These are phyloP conservation scores for Burhinus oedicnemus DNA, from an alignment of 2,113 vertebrate species.

Conservation along the genomic window DNA sequence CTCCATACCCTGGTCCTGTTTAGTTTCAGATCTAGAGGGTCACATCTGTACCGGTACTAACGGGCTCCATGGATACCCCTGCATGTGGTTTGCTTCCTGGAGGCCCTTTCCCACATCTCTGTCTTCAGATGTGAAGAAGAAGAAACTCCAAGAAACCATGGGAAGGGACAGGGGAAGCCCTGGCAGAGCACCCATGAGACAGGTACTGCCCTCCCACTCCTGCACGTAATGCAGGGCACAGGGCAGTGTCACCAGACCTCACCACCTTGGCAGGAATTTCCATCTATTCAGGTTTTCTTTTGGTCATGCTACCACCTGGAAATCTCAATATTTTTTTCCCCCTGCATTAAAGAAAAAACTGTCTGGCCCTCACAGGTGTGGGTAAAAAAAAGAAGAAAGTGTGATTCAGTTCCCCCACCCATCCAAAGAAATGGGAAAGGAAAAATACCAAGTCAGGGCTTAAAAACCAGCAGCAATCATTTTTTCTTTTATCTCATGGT, in stretches of 20 bases:
- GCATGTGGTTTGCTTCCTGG: background rate
- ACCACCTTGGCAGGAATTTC: background rate
- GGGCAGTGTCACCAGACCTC: background rate
- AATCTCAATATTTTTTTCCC: background rate
- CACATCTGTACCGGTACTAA: background rate
- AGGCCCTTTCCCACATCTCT: background rate
- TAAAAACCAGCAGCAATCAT: background rate
- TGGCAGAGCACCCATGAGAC: rapidly evolving
- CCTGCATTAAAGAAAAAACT: background rate
- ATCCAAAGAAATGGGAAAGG: background rate
- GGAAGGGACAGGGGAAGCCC: background rate
- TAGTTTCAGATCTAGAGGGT: background rate
- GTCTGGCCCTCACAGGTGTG: background rate
- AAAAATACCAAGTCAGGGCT: background rate
- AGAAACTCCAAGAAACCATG: background rate
- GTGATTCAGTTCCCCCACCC: background rate
- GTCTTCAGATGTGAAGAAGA: background rate
- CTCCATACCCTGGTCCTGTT: background rate
- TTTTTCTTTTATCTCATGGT: background rate
- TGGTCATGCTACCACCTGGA: background rate
- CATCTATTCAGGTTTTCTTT: background rate
- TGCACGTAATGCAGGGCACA: rapidly evolving
- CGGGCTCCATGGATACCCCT: background rate
- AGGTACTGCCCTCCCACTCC: background rate
- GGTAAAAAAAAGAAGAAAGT: background rate